Evolutionary conservation across 2,888 invertebrate species (phyloP), one percentile per base, ranked within the genome.

Genomic region (Neoascia interrupta): DNA sequence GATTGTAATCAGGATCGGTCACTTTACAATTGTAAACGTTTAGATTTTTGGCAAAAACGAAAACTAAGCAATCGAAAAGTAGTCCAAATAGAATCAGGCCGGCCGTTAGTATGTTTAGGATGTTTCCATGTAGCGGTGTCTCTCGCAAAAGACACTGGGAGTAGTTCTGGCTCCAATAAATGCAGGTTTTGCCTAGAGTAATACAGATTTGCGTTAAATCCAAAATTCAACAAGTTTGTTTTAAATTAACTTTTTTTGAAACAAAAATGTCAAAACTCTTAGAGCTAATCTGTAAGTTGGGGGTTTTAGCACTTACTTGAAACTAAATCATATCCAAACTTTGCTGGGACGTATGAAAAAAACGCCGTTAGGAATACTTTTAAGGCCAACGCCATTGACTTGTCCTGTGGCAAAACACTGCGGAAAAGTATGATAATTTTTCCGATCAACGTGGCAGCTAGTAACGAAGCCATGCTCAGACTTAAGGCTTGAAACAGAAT

Each of bases 341-440:
- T 93, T 0, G 92, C 92, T 0, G 93, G 92, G 2, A 93, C 84
- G 84, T 91, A 91, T 0, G 91, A 90, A 39, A 93, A 88, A 0
- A 92, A 82, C 0, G 91, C 90, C 1, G 91, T 84, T 26, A 91
- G 85, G 37, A 90, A 90, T 28, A 92, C 86, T 82, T 91, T 90
- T 19, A 92, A 88, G 11, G 91, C 92, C 56, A 93, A 86, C 1
- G 92, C 90, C 43, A 92, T 82, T 0, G 92, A 89, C 84, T 93
- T 93, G 81, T 93, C 93, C 84, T 91, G 91, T 0, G 90, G 88
- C 79, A 90, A 86, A 13, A 92, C 91, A 49, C 90, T 88, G 82
- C 92, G 88, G 26, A 92, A 82, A 1, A 90, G 89, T 13, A 92
- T 90, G 15, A 92, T 75, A 0, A 92, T 83, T 81, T 89, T 90